Conservation (phyloP, 2,113 vertebrate species). For the Nipponia nippon region DNA sequence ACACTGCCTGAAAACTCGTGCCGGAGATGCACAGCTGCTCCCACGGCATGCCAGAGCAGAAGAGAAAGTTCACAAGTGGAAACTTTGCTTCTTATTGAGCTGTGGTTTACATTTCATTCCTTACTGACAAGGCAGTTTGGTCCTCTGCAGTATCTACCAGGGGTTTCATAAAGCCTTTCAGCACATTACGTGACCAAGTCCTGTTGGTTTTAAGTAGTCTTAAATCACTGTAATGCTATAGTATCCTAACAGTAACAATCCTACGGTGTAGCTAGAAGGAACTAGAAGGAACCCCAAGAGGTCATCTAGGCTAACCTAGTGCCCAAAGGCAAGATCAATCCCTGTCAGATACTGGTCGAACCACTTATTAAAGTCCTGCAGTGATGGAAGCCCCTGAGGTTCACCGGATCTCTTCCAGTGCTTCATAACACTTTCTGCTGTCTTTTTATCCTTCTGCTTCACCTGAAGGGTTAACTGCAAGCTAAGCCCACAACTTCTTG, state of each 20-base stretch:
- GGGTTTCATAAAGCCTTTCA: not conserved
- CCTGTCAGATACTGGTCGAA: not conserved
- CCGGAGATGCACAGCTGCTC: not conserved
- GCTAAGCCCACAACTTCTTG: not conserved
- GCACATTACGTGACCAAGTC: not conserved
- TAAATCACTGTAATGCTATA: not conserved
- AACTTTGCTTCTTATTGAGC: not conserved
- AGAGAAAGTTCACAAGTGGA: not conserved
- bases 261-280: not conserved
- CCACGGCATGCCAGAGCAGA: accelerated
- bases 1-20: accelerated
- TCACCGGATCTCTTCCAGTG: not conserved
- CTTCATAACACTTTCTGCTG: not conserved
- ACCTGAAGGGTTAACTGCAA: not conserved
- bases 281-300: not conserved
- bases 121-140: not conserved
- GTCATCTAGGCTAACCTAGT: not conserved
- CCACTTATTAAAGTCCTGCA: not conserved
- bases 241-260: not conserved
- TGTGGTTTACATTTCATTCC: not conserved
- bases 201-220: not conserved
- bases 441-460: not conserved
- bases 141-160: not conserved
- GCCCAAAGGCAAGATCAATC: not conserved
- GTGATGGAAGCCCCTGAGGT: not conserved